Evolutionary conservation across 2,797 vertebrate genomes (phyloP), one percentile per base, ranked within the genome.

Genomic region (Sebastes itinus): DNA sequence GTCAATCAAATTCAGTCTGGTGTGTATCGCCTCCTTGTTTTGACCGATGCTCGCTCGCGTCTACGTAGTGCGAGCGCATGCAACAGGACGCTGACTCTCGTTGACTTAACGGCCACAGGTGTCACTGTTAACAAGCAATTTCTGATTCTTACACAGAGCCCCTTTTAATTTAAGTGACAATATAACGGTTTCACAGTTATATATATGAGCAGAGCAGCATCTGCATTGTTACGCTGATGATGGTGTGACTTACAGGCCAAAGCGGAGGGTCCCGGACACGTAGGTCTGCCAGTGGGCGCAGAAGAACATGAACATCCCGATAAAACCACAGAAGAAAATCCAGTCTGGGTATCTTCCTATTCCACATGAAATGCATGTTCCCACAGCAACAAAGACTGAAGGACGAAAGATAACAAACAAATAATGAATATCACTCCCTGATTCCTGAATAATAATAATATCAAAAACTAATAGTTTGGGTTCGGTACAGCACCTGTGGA

Each of bases 231-330:
- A 14, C 9, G 3, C 14, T 2, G 12, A 5, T 35, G 7, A n/a
- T 4, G 12, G 6, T 23, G 38, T 14, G 35, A 97, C 98, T 97
- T 95, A 99, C 99, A 96, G 95, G 93, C 97, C 97, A 86, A 99
- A 99, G 79, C 96, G 97, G 42, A 99, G 95, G 1, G 97, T 97
- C 78, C 99, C 99, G 0, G 98, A 99, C 64, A 99, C 98, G 0
- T 99, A 99, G 52, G 98, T 99, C 94, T 99, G 98, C 99, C 99
- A 99, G 91, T 99, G 99, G 74, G 99, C 99, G 83, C 98, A 99
- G 94, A 98, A 99, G 94, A 99, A 99, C 97, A 99, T 97, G 92
- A 99, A 99, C 96, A 97, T 96, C 75, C 97, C 98, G 73, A 98
- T 90, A 82, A 99, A 99, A 81, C 96, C 98, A 82, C 97, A 97